Percentiles rank a stretch among this genome's conserved stretches.
Conservation (phyloP, 2,113 vertebrate species). For the Sinocyclocheilus grahami region DNA sequence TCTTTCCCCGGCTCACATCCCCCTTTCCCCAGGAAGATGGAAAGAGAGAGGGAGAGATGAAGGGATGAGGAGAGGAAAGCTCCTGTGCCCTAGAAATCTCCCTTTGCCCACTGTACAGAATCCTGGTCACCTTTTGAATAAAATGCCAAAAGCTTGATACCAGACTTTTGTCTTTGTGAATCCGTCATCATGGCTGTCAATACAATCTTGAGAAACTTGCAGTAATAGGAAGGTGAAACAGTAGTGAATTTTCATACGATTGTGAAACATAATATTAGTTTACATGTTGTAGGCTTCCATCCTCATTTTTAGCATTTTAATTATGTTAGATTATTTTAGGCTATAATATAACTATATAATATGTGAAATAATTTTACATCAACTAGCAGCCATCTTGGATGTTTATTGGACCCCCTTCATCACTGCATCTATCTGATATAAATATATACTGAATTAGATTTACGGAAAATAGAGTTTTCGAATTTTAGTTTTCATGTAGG, state of each 20-base stretch:
- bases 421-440: no score
- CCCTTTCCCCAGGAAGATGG: conserved; percentile 55
- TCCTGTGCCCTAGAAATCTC: conserved; percentile 66
- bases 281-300: background rate
- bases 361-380: background rate
- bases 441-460: no score
- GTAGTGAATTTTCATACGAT: background rate
- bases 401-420: no score
- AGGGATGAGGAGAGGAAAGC: conserved; percentile 44
- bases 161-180: conserved; percentile 20
- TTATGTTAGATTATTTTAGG: background rate
- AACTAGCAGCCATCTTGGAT: background rate
- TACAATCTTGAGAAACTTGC: background rate
- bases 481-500: no score
- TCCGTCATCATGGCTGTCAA: background rate
- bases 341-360: background rate
- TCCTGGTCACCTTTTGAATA: conserved; percentile 81
- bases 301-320: background rate
- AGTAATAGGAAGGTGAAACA: background rate
- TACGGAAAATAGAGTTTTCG: no score
- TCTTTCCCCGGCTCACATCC: conserved; percentile 56
- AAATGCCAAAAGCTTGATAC: conserved; percentile 72
- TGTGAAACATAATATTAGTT: background rate
- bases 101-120: conserved; percentile 75
- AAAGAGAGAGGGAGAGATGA: conserved; percentile 60